Evolutionary conservation across 2,113 vertebrate genomes (phyloP).

Genomic region (Sebastes schlegelii): DNA sequence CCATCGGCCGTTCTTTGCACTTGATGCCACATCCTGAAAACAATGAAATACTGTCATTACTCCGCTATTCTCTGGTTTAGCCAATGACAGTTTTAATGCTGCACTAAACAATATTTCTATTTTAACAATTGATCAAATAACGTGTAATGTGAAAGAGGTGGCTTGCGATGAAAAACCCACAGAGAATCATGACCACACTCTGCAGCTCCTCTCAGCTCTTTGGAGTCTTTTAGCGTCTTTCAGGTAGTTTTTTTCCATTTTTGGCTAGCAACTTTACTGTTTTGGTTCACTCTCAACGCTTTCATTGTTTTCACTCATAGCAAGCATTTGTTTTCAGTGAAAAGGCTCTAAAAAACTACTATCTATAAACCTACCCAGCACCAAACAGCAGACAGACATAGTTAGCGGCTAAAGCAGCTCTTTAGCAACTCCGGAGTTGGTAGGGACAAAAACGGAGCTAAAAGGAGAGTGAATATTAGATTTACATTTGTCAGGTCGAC

Average conservation of each 20-base stretch:
- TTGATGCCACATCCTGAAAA: conserved; percentile 90
- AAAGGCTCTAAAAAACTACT: no score
- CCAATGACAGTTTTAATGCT: not conserved
- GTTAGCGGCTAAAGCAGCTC: not conserved
- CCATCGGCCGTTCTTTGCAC: conserved; percentile 95
- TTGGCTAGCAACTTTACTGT: no score
- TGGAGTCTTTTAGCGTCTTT: no score
- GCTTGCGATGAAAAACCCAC: no score
- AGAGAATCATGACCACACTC: no score
- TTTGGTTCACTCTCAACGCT: no score
- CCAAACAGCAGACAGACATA: no score
- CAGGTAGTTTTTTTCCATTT: no score
- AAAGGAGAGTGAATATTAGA: not conserved
- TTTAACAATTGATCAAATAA: not conserved
- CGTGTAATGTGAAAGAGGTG: not conserved
- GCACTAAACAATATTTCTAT: not conserved
- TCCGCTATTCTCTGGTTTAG: not conserved
- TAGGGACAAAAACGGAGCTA: not conserved
- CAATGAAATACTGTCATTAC: not conserved
- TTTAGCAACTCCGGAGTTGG: not conserved
- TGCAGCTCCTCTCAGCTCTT: no score
- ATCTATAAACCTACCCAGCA: no score
- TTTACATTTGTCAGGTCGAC: not conserved
- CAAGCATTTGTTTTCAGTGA: no score
- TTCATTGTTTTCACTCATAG: no score